phyloP scores from a whole-genome alignment of 2,888 invertebrate species.

The Amorpha juglandis region DNA sequence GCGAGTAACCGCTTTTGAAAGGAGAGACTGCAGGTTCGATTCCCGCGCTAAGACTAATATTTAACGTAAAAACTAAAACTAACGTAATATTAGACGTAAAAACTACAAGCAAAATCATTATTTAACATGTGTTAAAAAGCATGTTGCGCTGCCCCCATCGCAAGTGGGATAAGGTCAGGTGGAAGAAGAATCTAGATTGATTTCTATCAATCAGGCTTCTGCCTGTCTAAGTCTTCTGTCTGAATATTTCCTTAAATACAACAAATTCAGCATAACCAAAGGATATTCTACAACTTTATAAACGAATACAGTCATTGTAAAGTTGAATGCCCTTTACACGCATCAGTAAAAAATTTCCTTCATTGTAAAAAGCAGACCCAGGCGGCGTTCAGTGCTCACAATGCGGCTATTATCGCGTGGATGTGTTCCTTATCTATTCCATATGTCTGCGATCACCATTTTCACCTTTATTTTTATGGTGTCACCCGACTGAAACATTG shows the following conservation, averaged over 20 bases:
- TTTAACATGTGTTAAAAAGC: no score
- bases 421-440: constrained; percentile 64
- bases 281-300: not conserved
- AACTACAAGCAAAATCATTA: no score
- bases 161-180: no score
- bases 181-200: no score
- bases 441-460: constrained; percentile 58
- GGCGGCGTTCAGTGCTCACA: constrained; percentile 41
- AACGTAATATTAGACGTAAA: no score
- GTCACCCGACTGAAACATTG: constrained; percentile 51
- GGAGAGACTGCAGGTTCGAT: no score
- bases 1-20: no score
- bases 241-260: not conserved
- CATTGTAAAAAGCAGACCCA: constrained; percentile 42
- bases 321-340: constrained; percentile 17
- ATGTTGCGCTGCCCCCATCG: no score
- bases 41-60: no score
- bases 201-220: no score
- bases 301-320: not conserved
- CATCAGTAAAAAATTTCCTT: constrained; percentile 23
- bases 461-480: constrained; percentile 59
- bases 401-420: constrained; percentile 57
- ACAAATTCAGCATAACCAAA: not conserved
- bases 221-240: no score
- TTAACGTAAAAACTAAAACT: no score